Evolutionary conservation across 2,113 vertebrate genomes (phyloP).

Genomic region (Salvelinus sp.): DNA sequence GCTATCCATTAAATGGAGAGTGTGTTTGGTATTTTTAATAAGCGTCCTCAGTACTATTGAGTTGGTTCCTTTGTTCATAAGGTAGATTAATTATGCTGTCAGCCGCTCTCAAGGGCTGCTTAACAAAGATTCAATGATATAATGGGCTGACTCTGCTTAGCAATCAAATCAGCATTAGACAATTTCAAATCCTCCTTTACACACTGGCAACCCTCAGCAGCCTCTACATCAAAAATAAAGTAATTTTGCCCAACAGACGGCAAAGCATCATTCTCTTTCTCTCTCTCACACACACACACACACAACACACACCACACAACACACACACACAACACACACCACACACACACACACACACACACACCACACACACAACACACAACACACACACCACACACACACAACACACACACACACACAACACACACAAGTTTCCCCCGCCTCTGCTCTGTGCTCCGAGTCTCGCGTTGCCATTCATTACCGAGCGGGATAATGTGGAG

Average conservation of each 20-base stretch:
- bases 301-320: constrained; percentile 15
- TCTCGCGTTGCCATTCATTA: constrained; percentile 66
- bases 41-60: constrained; percentile 99
- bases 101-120: constrained; percentile 98
- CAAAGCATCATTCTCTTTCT: constrained; percentile 72
- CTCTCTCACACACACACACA: constrained; percentile 7
- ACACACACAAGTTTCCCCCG: constrained; percentile 45
- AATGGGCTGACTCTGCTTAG: constrained; percentile 89
- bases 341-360: constrained; percentile 19
- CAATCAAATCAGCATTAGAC: constrained; percentile 98
- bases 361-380: constrained; percentile 12
- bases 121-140: constrained; percentile 99
- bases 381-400: constrained; percentile 23
- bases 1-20: constrained; percentile 73
- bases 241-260: constrained; percentile 86
- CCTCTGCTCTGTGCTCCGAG: constrained; percentile 55
- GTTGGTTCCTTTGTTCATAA: constrained; percentile 99
- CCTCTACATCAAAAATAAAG: constrained; percentile 94
- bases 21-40: constrained; percentile 99
- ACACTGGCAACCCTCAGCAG: constrained; percentile 86
- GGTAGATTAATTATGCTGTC: constrained; percentile 99
- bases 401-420: constrained; percentile 11
- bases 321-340: constrained; percentile 32
- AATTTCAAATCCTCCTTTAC: constrained; percentile 93
- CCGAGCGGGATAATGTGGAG: constrained; percentile 42